Evolutionary conservation across 2,113 vertebrate genomes (phyloP).

Genomic region (Tupaia tana): DNA sequence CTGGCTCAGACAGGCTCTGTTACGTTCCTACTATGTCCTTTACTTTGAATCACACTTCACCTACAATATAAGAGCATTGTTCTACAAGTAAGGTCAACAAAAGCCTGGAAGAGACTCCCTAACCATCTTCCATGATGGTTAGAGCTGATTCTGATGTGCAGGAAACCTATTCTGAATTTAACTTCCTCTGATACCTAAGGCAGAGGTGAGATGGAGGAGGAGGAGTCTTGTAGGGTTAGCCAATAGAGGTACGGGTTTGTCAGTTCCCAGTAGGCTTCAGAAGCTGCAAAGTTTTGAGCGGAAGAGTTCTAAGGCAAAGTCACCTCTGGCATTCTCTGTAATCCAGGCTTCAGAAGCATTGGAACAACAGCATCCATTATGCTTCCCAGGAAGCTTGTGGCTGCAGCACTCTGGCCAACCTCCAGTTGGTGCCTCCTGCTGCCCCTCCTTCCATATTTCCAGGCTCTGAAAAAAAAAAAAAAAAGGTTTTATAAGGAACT

Average conservation of each 20-base stretch:
- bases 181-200: not conserved
- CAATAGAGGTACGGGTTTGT: not conserved
- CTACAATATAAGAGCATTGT: not conserved
- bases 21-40: not conserved
- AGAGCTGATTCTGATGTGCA: not conserved
- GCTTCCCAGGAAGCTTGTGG: not conserved
- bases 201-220: not conserved
- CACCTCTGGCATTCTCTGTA: not conserved
- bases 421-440: not conserved
- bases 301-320: not conserved
- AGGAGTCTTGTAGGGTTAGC: not conserved
- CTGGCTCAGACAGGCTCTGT: not conserved
- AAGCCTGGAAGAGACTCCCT: not conserved
- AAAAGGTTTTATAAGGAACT: not conserved
- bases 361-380: not conserved
- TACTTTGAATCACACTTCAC: constrained; percentile 18
- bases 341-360: not conserved
- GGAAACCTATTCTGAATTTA: not conserved
- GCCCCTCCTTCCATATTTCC: not conserved
- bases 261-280: not conserved
- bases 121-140: not conserved
- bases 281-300: not conserved
- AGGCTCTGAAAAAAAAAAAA: not conserved
- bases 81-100: not conserved
- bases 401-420: not conserved